Conservation (phyloP, 1,140 invertebrate genomes). For the Andricus grossulariae region DNA sequence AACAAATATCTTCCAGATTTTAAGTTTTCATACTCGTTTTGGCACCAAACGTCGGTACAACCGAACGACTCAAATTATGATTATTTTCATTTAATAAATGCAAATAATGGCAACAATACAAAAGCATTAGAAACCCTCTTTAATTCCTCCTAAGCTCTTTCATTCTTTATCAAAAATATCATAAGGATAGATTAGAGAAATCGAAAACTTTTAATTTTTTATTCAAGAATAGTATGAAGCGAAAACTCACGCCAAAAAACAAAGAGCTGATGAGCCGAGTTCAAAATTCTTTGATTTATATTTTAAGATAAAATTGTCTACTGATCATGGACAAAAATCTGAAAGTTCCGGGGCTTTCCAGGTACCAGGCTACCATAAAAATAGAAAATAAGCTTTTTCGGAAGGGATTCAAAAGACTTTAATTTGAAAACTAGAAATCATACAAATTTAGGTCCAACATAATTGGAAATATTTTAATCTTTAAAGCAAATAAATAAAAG, state of each 20-base stretch:
- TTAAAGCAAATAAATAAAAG: too few relatives aligned
- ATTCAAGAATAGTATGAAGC: background rate
- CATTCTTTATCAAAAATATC: background rate
- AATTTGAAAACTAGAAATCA: too few relatives aligned
- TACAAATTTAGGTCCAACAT: too few relatives aligned
- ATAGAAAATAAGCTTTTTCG: too few relatives aligned
- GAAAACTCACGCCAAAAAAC: background rate
- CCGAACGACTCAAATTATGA: background rate
- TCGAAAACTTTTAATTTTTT: background rate
- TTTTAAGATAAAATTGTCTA: background rate
- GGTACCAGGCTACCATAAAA: too few relatives aligned
- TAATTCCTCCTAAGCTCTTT: background rate
- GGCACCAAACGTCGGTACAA: background rate
- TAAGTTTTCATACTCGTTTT: background rate
- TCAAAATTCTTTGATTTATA: background rate
- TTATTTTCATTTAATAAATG: background rate
- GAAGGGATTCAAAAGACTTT: too few relatives aligned
- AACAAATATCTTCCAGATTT: too few relatives aligned
- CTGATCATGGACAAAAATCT: background rate
- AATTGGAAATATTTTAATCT: too few relatives aligned
- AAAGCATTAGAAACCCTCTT: conserved; percentile 9
- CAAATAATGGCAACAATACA: conserved; percentile 8
- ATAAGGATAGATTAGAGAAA: background rate
- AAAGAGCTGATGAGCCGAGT: background rate
- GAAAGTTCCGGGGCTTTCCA: background rate